These are phyloP conservation scores for Xestia ashworthii DNA, from an alignment of 2,888 invertebrate genomes.

Conservation along the genomic window DNA sequence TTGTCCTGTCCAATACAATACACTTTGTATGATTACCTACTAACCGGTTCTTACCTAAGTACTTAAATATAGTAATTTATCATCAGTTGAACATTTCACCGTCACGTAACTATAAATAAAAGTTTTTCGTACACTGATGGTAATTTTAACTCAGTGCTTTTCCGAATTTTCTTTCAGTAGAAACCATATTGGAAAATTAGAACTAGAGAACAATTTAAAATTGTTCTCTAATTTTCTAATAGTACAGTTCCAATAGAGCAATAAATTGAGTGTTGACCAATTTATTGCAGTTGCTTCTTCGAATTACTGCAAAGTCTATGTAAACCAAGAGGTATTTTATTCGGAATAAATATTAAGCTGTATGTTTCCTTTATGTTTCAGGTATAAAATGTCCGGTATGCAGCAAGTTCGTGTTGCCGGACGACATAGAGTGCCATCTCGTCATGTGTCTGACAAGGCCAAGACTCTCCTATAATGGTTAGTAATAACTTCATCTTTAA, in stretches of 20 bases:
- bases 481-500: slow-evolving; percentile 69
- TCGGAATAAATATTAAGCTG: slow-evolving; percentile 17
- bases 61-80: slow-evolving; percentile 10
- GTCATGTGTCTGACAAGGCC: slow-evolving; percentile 99
- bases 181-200: neutral
- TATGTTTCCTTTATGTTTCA: slow-evolving; percentile 88
- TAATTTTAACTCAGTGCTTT: neutral
- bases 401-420: slow-evolving; percentile 99
- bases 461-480: slow-evolving; percentile 99
- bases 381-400: slow-evolving; percentile 99
- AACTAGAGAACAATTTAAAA: neutral
- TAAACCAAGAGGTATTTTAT: neutral
- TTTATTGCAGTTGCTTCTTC: neutral
- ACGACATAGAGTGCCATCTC: slow-evolving; percentile 99
- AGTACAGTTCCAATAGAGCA: neutral
- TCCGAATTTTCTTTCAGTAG: neutral
- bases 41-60: neutral
- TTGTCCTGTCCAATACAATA: neutral
- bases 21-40: slow-evolving; percentile 23
- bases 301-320: neutral
- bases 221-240: neutral
- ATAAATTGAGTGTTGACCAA: slow-evolving; percentile 7
- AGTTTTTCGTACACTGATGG: neutral
- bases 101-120: slow-evolving; percentile 8
- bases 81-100: neutral